Evolutionary conservation across 2,797 vertebrate genomes (phyloP).

Genomic region (Echiichthys vipera): DNA sequence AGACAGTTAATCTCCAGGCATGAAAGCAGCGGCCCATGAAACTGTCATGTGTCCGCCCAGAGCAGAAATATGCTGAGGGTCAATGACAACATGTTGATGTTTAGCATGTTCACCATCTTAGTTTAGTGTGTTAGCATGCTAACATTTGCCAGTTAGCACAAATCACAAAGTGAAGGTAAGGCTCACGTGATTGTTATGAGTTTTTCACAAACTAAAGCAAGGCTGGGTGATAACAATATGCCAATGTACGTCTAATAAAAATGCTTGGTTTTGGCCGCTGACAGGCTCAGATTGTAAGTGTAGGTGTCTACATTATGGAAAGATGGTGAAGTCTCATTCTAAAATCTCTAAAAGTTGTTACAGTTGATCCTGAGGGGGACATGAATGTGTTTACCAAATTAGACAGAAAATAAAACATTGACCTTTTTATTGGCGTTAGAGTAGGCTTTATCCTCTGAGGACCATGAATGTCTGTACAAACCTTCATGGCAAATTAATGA

Average conservation of each 20-base stretch:
- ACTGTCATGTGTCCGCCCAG: not conserved
- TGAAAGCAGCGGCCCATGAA: constrained; percentile 16
- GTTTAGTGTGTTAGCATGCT: not conserved
- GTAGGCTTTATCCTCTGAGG: not conserved
- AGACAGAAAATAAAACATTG: not conserved
- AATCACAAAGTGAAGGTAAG: too few relatives aligned
- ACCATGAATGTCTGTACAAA: not conserved
- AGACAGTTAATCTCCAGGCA: constrained; percentile 31
- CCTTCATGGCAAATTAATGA: not conserved
- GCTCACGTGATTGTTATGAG: too few relatives aligned
- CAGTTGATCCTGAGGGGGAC: not conserved
- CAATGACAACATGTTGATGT: not conserved
- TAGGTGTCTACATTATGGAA: too few relatives aligned
- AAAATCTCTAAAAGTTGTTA: not conserved
- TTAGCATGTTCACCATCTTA: not conserved
- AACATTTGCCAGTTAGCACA: not conserved
- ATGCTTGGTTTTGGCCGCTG: too few relatives aligned
- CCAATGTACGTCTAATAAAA: too few relatives aligned
- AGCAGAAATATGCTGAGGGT: not conserved
- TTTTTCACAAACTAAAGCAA: too few relatives aligned
- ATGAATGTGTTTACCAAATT: not conserved
- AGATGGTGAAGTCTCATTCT: too few relatives aligned
- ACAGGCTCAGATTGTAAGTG: too few relatives aligned
- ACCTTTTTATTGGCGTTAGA: not conserved
- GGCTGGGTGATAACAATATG: too few relatives aligned